phyloP scores from a whole-genome alignment of 2,113 vertebrate species.

The Helogale parvula region DNA sequence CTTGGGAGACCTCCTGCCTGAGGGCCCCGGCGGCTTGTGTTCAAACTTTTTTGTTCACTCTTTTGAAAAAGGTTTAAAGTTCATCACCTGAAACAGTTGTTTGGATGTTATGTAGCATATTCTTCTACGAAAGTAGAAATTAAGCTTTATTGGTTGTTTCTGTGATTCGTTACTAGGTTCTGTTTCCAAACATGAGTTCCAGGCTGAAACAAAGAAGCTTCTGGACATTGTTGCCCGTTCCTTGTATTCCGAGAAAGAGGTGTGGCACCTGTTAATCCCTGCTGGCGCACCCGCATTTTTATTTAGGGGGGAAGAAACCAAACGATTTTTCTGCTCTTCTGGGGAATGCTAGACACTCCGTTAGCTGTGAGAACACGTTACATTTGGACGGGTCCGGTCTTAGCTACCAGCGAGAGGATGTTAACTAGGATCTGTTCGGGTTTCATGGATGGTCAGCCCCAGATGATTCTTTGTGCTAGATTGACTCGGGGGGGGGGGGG shows the following conservation, averaged over 20 bases:
- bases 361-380: background rate
- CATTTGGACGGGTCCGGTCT: background rate
- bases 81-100: background rate
- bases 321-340: background rate
- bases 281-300: background rate
- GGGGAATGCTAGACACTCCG: accelerated
- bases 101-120: background rate
- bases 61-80: background rate
- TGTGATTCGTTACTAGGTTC: slow-evolving; percentile 86
- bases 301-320: background rate
- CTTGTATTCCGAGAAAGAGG: slow-evolving; percentile 98
- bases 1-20: background rate
- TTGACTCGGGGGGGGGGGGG: background rate
- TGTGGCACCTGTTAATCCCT: slow-evolving; percentile 48
- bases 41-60: background rate
- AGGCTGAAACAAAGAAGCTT: slow-evolving; percentile 98
- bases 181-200: slow-evolving; percentile 94
- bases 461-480: background rate
- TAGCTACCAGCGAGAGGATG: background rate
- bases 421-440: background rate
- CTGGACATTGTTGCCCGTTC: slow-evolving; percentile 97
- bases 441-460: background rate
- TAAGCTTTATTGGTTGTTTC: slow-evolving; percentile 10
- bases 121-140: background rate
- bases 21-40: background rate